Evolutionary conservation across 30 jellyfish, hydroid and myxozoan species (phyloP), one percentile per base, ranked within the genome.

Genomic region (Hydra vulgaris): DNA sequence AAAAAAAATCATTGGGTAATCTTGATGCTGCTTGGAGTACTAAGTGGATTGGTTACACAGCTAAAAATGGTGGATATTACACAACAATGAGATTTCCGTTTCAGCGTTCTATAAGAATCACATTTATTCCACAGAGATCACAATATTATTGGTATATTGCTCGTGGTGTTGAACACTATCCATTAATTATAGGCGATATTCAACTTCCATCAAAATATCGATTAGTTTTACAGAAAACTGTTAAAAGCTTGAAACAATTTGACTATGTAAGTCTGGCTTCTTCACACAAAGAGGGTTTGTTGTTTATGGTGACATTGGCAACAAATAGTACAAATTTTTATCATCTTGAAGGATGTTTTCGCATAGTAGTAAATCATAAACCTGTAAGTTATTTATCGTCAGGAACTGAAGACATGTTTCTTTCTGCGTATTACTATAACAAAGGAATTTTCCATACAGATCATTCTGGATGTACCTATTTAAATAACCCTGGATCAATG

Each of bases 321-420:
- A 90, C 95, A 0, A 19, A 86, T 4, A 88, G 96, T 77, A 55
- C 66, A 21, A 84, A 78, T 66, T 88, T 88, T 72, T 71, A 79
- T 40, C 85, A 88, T 72, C 84, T 88, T 22, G 96, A 88, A 81
- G 96, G 85, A 53, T 78, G 85, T 61, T 78, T 21, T 78, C 85
- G 85, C 53, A 19, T 78, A 53, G 18, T 54, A 7, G 79, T 61
- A 8, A 54, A 75, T 18, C 20, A 53, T 12, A 78, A 74, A 21
- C 0, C 72, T 18, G 74, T 83, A n/a, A 94, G 81, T 66, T 88
- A 83, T 72, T 77, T 88, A 18, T 88, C 96, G 4, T 88, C 96
- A 24, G 96, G 96, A 4, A 88, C 96, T 8, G 96, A 88, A 72
- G 96, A 88, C 71, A 26, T 88, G 53, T 88, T 88, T 69, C 76